These are phyloP conservation scores for Microcebus lehilahytsara DNA, from an alignment of 2,113 vertebrate genomes.

Conservation along the genomic window DNA sequence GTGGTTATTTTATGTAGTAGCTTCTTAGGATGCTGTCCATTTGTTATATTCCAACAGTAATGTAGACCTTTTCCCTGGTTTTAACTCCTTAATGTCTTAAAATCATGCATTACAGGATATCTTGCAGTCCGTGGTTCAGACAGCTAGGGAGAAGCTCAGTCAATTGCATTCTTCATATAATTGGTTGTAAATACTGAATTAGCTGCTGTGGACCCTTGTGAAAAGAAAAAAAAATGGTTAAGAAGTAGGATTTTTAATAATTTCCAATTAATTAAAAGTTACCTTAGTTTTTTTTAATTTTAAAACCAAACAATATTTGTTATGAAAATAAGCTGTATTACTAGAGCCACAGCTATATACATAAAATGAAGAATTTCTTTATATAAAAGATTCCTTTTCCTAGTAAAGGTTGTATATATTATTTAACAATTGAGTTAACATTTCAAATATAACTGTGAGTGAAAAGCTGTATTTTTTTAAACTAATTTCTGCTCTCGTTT, in stretches of 20 bases:
- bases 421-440: conserved; percentile 26
- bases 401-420: background rate
- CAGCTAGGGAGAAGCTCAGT: conserved; percentile 76
- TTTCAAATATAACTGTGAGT: background rate
- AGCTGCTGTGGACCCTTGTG: conserved; percentile 80
- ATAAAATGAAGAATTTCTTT: conserved; percentile 45
- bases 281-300: conserved; percentile 31
- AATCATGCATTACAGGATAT: conserved; percentile 77
- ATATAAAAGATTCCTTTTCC: conserved; percentile 29
- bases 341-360: background rate
- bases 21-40: conserved; percentile 74
- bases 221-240: conserved; percentile 79
- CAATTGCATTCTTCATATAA: conserved; percentile 81
- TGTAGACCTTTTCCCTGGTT: conserved; percentile 74
- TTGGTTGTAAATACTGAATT: conserved; percentile 81
- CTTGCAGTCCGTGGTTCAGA: conserved; percentile 80
- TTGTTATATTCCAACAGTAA: conserved; percentile 74
- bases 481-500: conserved; percentile 49
- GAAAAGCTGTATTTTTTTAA: conserved; percentile 38
- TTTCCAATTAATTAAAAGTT: conserved; percentile 61
- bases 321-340: conserved; percentile 37
- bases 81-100: conserved; percentile 83
- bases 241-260: conserved; percentile 69
- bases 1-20: conserved; percentile 76
- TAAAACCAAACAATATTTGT: background rate